Percentiles rank a stretch among this genome's conserved stretches.
Evolutionary conservation across 2,113 vertebrate genomes (phyloP).

Genomic region (Vicugna pacos): DNA sequence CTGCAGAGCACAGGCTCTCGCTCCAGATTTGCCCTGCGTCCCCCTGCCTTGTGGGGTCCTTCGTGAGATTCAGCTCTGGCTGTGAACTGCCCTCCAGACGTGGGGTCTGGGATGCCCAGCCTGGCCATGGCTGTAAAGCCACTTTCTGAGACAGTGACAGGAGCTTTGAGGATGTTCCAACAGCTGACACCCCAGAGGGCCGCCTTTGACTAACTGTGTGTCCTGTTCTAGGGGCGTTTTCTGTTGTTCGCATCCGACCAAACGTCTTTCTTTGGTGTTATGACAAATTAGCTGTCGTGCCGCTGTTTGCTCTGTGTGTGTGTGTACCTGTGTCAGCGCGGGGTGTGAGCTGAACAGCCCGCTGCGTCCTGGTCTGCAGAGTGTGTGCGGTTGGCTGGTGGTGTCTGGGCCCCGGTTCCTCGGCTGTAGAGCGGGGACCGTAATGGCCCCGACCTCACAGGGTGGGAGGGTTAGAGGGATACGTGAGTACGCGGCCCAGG

Average conservation of each 20-base stretch:
- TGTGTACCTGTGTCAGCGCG: not conserved
- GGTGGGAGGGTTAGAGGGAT: fast-evolving
- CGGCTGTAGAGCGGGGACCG: fast-evolving
- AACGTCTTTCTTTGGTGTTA: not conserved
- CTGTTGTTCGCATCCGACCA: not conserved
- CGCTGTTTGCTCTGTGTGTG: not conserved
- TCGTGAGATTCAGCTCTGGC: not conserved
- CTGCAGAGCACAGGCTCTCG: not conserved
- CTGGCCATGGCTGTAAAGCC: no score
- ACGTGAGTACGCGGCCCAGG: fast-evolving
- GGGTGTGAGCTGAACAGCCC: not conserved
- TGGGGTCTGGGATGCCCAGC: not conserved
- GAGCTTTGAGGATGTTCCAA: not conserved
- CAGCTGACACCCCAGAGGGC: not conserved
- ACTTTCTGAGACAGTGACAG: not conserved
- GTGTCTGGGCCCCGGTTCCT: no score
- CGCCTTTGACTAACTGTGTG: not conserved
- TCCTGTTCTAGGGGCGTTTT: not conserved
- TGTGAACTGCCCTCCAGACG: not conserved
- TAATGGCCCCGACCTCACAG: fast-evolving
- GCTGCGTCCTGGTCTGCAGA: fast-evolving
- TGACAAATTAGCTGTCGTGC: not conserved
- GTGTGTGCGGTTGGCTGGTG: not conserved
- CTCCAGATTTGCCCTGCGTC: not conserved
- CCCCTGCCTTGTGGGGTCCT: not conserved